Evolutionary conservation across 2,113 vertebrate species (phyloP).

Genomic region (Aphelocoma coerulescens): DNA sequence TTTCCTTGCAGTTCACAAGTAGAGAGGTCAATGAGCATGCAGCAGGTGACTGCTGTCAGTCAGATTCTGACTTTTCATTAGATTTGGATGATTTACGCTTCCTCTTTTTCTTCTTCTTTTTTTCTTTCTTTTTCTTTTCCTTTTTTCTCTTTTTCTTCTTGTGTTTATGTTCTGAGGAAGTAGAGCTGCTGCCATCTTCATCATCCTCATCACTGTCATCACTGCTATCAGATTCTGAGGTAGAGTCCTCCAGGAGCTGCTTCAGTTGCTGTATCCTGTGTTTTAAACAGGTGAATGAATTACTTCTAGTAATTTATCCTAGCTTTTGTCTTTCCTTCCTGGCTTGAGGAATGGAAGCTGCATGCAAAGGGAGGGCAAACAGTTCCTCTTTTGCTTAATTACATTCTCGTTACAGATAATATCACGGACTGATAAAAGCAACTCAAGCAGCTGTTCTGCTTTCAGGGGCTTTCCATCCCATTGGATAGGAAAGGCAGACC

Average conservation of each 20-base stretch:
- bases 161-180: slow-evolving; percentile 70
- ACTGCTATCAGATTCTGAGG: slow-evolving; percentile 80
- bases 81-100: slow-evolving; percentile 79
- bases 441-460: not conserved
- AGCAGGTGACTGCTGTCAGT: slow-evolving; percentile 59
- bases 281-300: not conserved
- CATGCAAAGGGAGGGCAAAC: not conserved
- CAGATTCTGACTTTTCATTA: slow-evolving; percentile 74
- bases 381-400: not conserved
- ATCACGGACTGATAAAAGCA: not conserved
- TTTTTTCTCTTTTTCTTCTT: slow-evolving; percentile 83
- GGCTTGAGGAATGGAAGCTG: not conserved
- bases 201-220: slow-evolving; percentile 55
- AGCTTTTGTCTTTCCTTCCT: not conserved
- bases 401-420: not conserved
- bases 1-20: not conserved
- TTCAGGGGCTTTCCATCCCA: not conserved
- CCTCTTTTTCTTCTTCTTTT: slow-evolving; percentile 68
- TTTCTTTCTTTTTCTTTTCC: slow-evolving; percentile 72
- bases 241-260: slow-evolving; percentile 89
- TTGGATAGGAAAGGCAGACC: not conserved
- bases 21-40: not conserved
- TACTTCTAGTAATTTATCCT: not conserved
- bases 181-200: slow-evolving; percentile 71
- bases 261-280: slow-evolving; percentile 91